Base-by-base conservation (phyloP, 2,888 invertebrate genomes). In the Nipponacmea schrenckii region DNA sequence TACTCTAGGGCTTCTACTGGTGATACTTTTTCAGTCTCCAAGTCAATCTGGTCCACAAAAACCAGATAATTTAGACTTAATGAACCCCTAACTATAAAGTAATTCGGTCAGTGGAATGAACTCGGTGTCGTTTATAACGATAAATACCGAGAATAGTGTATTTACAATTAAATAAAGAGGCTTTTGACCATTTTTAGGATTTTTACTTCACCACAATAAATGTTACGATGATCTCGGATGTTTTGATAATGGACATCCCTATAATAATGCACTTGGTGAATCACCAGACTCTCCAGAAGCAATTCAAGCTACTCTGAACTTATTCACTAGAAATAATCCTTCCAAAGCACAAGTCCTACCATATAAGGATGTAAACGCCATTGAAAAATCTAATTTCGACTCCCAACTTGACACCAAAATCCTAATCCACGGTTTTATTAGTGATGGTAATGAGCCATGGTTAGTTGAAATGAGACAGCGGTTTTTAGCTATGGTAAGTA, bases 391-490 rank as follows among this genome's bases (percentile, higher is more conserved):
- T 0, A 92, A 92, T 81, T 96, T 95, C 88, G 94, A 96, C 89
- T 92, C 93, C 0, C 91, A 91, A 0, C 92, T 95, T 87, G 93
- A 94, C 0, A 95, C 95, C 12, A 96, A 96, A 83, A 92, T 97
- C 72, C 94, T 97, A 82, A 95, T 97, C 0, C 97, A 97, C 85
- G 97, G 97, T 2, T 97, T 96, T 86, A 96, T 96, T 5, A 79
- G 80, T 62, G 70, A 77, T 15, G 96, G 96, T 87, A 93, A 94
- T 70, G 94, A 95, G 85, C 94, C 96, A 20, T 96, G 96, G 96
- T 95, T 96, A 17, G 94, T 95, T 85, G 96, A 96, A 89, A 95
- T 97, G 94, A 44, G 31, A n/a, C 44, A 44, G 46, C 44, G 46
- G 12, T 45, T 72, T 31, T 72, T 74, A 45, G 67, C 74, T 66